phyloP scores from a whole-genome alignment of 2,113 vertebrate species.

The Melanostigma gelatinosum region DNA sequence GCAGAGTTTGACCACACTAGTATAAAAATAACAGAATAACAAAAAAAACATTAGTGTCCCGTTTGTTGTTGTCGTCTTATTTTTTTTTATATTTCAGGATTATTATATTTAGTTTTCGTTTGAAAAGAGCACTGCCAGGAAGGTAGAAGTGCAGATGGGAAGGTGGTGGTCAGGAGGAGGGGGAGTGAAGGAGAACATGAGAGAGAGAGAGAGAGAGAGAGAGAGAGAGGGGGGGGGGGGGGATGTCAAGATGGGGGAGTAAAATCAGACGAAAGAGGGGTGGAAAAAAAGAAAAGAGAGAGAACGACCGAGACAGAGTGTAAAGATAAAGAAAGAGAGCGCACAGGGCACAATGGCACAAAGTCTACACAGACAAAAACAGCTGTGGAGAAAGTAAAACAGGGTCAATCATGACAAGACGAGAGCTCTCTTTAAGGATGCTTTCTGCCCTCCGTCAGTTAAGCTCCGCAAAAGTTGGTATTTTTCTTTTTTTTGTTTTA shows the following conservation, averaged over 20 bases:
- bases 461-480: conserved; percentile 71
- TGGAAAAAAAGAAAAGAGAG: conserved; percentile 5
- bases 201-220: not conserved
- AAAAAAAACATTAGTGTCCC: conserved; percentile 53
- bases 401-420: conserved; percentile 66
- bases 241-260: conserved; percentile 12
- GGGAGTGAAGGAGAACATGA: not conserved
- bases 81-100: conserved; percentile 58
- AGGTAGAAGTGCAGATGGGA: conserved; percentile 50
- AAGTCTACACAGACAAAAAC: conserved; percentile 78
- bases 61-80: conserved; percentile 45
- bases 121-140: conserved; percentile 43
- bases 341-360: conserved; percentile 79
- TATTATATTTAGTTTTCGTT: conserved; percentile 58
- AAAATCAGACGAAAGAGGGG: conserved; percentile 6
- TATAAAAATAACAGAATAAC: conserved; percentile 17
- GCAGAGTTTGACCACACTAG: conserved; percentile 42
- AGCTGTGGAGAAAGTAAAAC: conserved; percentile 75
- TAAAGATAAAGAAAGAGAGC: conserved; percentile 57
- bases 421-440: conserved; percentile 71
- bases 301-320: conserved; percentile 44
- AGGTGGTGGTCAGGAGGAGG: conserved; percentile 48
- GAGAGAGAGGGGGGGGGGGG: not conserved
- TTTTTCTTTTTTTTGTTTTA: conserved; percentile 43
- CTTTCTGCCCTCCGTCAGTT: conserved; percentile 50